Percentiles rank a stretch among this genome's conserved stretches.
Conservation (phyloP, 2,888 invertebrate genomes). For the Aleiodes leptofemur region DNA sequence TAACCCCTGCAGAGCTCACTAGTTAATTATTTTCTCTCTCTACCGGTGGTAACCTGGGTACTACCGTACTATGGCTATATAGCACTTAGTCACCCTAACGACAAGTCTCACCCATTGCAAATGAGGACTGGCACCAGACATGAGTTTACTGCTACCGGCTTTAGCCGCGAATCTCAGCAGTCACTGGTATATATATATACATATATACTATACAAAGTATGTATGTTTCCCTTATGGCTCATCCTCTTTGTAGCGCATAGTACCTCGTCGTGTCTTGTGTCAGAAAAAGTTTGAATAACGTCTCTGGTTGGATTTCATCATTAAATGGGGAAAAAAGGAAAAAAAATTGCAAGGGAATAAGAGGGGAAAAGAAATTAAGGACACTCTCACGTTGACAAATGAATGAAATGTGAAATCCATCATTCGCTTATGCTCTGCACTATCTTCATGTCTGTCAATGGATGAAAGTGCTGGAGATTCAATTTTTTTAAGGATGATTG, state of each 20-base stretch:
- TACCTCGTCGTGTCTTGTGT: not conserved
- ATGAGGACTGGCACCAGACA: slow-evolving; percentile 54
- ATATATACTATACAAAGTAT: slow-evolving; percentile 71
- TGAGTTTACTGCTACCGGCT: slow-evolving; percentile 49
- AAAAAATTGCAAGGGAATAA: not conserved
- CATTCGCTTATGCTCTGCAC: no score
- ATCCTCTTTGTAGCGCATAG: slow-evolving; percentile 80
- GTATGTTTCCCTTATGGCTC: slow-evolving; percentile 82
- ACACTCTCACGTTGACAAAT: no score
- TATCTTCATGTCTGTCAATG: no score
- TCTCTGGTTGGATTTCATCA: not conserved
- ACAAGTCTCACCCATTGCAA: slow-evolving; percentile 40
- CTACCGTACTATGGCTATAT: not conserved
- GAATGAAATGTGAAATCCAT: no score
- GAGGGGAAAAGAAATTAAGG: no score
- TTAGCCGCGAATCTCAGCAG: slow-evolving; percentile 41
- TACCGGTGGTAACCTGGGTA: not conserved
- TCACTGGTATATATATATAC: slow-evolving; percentile 58
- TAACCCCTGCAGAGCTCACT: slow-evolving; percentile 14
- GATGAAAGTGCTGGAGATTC: no score
- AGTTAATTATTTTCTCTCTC: slow-evolving; percentile 23
- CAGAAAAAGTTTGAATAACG: not conserved
- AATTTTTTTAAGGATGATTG: no score
- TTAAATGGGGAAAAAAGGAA: not conserved
- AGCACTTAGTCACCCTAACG: slow-evolving; percentile 34